Evolutionary conservation across 2,797 vertebrate species (phyloP), one percentile per base, ranked within the genome.

Genomic region (Platyrinchus mystaceus): DNA sequence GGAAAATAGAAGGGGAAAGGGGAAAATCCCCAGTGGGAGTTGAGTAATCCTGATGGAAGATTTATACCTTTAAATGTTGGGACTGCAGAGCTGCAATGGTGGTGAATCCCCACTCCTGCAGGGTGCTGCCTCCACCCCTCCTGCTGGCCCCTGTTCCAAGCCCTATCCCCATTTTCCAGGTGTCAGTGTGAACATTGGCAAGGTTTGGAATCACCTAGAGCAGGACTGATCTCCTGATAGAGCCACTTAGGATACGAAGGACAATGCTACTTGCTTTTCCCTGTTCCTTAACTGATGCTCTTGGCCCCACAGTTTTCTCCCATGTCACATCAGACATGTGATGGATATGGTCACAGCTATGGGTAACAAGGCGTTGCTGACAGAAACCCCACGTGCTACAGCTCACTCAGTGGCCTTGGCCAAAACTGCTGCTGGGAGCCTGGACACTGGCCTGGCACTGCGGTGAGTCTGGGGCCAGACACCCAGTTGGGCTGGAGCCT

Each of bases 191-290:
- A 46, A 28, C 14, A 12, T 7, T 36, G 73, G 43, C 50, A 49
- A 62, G 34, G 26, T 56, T 50, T 2, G 1, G 34, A 27, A 20
- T 39, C 58, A 18, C 5, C 19, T 14, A 36, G 36, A 50, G 44
- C 27, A 75, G 28, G 37, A 52, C 41, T 19, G 0, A 49, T 21
- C 36, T 79, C 37, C 53, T 78, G 69, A 22, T n/a, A 0, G 0
- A 81, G 37, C 34, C 32, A 37, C 17, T 74, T 63, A 20, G 56
- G 28, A 15, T 34, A 39, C 2, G 19, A 41, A 59, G 56, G 32
- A 46, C 24, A 39, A 6, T 4, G 16, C 60, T 91, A 34, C 50
- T 46, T 63, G 20, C 21, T 70, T 81, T 81, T 62, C 53, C 41
- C 70, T 67, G 44, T 49, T 66, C 41, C 34, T 18, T 47, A 39